Percentiles rank a stretch among this genome's conserved stretches.
These are phyloP conservation scores for Panzeria rudis DNA, from an alignment of 2,888 invertebrate genomes.

Conservation along the genomic window DNA sequence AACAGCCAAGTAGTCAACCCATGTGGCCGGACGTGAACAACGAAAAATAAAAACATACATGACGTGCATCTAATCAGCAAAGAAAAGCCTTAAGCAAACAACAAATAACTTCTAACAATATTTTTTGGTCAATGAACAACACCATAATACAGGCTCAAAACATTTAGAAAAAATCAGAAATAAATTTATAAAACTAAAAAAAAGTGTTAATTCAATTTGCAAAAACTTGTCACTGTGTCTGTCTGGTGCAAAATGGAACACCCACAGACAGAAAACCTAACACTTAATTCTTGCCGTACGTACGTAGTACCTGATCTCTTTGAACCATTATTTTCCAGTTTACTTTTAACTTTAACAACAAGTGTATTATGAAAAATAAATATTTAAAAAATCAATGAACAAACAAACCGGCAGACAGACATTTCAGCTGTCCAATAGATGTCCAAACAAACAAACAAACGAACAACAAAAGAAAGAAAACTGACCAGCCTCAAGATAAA, in stretches of 20 bases:
- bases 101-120: conserved; percentile 36
- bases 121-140: conserved; percentile 26
- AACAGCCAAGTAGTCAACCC: too few relatives aligned
- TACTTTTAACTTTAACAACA: conserved; percentile 46
- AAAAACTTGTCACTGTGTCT: not conserved
- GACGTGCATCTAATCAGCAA: not conserved
- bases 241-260: not conserved
- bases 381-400: conserved; percentile 50
- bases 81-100: not conserved
- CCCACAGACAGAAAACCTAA: conserved; percentile 4
- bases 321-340: not conserved
- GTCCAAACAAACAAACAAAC: conserved; percentile 34
- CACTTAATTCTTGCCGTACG: not conserved
- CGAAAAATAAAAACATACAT: not conserved
- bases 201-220: conserved; percentile 53
- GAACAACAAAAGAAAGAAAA: conserved; percentile 61
- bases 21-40: not conserved
- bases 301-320: not conserved
- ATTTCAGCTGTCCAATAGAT: conserved; percentile 15
- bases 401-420: conserved; percentile 30
- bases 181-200: conserved; percentile 10
- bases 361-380: conserved; percentile 64
- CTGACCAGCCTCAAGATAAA: conserved; percentile 80
- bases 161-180: conserved; percentile 70
- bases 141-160: conserved; percentile 45